Percentiles rank a stretch among this genome's conserved stretches.
Evolutionary conservation across 2,888 invertebrate genomes (phyloP).

Genomic region (Hypomecis punctinalis): DNA sequence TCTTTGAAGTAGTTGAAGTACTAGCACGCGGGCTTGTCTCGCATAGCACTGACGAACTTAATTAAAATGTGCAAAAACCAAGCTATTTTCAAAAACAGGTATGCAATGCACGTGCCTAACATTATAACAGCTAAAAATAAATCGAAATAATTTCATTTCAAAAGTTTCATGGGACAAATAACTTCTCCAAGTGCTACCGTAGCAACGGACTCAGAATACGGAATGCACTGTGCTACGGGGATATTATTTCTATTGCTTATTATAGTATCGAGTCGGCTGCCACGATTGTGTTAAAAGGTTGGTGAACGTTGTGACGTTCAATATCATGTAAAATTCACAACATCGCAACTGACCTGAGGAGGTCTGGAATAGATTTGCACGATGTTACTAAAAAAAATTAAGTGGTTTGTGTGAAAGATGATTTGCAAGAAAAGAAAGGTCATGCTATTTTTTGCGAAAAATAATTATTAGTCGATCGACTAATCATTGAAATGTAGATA

Average conservation of each 20-base stretch:
- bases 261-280: not conserved
- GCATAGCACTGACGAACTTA: no score
- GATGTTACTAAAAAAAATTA: no score
- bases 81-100: no score
- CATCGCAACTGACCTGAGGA: not conserved
- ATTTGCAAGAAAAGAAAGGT: no score
- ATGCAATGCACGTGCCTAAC: no score
- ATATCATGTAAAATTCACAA: not conserved
- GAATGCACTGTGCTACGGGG: constrained; percentile 10
- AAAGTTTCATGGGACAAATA: constrained; percentile 24
- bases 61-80: no score
- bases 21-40: no score
- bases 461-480: no score
- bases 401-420: no score
- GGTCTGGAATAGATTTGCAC: not conserved
- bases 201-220: constrained; percentile 38
- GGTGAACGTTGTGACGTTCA: not conserved
- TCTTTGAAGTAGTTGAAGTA: no score
- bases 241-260: constrained; percentile 16
- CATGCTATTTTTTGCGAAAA: no score
- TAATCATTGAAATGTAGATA: no score
- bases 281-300: not conserved
- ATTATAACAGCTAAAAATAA: not conserved
- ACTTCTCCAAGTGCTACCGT: not conserved
- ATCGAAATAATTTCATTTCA: not conserved